Evolutionary conservation across 1,140 invertebrate species (phyloP), one percentile per base, ranked within the genome.

Genomic region (Zaprionus inermis): DNA sequence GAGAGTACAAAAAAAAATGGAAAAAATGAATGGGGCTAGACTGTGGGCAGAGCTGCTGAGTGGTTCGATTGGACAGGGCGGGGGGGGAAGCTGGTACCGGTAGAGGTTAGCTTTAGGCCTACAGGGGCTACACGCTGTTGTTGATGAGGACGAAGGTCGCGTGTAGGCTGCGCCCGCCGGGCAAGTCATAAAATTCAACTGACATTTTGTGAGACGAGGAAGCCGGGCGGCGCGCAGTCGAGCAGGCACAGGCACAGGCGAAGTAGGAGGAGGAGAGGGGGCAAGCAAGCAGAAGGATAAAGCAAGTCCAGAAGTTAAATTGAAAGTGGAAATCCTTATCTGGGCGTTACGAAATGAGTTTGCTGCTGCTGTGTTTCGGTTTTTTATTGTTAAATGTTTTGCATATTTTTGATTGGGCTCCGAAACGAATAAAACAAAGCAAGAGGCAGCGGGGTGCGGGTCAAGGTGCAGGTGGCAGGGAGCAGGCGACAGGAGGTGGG

Each of bases 361-460:
- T 41, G 38, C 38, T 41, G 36, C 38, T 38, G 30, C 30, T 38
- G 4, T 38, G 16, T 46, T 12, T 46, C 4, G 18, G 55, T 64
- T 70, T 81, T 85, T 86, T 86, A 85, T 85, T 85, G 79, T 79
- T 73, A 85, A 44, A 85, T 85, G 72, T 73, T 85, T 85, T 86
- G 79, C 82, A 85, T 85, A 88, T 85, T 85, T 85, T 78, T 86
- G 78, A 76, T 85, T 85, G 67, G 41, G 41, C 67, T 60, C 41
- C 41, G 54, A 36, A 46, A 54, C 51, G 18, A 34, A 44, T 44
- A 57, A 49, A 49, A 22, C 18, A 22, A 22, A 49, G 20, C 10
- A 49, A 22, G 5, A 49, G 11, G 4, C 9, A 20, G 18, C 5
- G 11, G 1, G 3, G 44, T 10, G 1, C 4, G 10, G 16, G 18